Evolutionary conservation across 2,797 vertebrate genomes (phyloP), one percentile per base, ranked within the genome.

Genomic region (Tapirus indicus): DNA sequence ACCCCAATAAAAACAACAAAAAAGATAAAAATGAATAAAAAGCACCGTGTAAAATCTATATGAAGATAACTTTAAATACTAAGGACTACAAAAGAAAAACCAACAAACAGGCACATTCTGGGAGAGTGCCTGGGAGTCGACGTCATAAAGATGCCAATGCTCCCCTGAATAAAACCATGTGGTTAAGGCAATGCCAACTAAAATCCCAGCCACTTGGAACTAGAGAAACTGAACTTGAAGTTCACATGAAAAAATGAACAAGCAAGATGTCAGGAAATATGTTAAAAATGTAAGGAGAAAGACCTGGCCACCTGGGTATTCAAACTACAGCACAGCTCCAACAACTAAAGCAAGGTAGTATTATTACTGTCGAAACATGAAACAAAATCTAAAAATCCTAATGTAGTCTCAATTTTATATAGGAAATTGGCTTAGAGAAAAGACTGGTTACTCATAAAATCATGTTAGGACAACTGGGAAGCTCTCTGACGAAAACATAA

Each of bases 301-400:
- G 49, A 16, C 14, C 16, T 3, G 13, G 21, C 49, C 5, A 17
- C 13, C 13, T 3, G 69, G 35, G 10, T 32, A 7, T 5, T 56
- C 6, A 74, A 27, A 41, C 44, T 54, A 41, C 29, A 18, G 52
- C 10, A 7, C 3, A 41, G 75, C n/a, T 7, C 12, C 47, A 5
- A 2, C 0, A 12, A 38, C 54, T 5, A 49, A 13, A n/a, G 27
- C 35, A 21, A 0, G 25, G 17, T 11, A 47, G 49, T 56, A 13
- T 0, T 5, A n/a, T 6, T 3, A 12, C 27, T 4, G 7, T 64
- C 18, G 2, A 4, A 41, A 11, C 20, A 60, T 0, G 0, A 13
- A 6, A 62, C 1, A 0, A 7, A n/a, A 9, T 52, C 21, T 12
- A 16, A n/a, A n/a, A 44, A n/a, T 1, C 8, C 44, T 38, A 38